Conservation (phyloP, 2,888 invertebrate species). For the Apamea crenata region DNA sequence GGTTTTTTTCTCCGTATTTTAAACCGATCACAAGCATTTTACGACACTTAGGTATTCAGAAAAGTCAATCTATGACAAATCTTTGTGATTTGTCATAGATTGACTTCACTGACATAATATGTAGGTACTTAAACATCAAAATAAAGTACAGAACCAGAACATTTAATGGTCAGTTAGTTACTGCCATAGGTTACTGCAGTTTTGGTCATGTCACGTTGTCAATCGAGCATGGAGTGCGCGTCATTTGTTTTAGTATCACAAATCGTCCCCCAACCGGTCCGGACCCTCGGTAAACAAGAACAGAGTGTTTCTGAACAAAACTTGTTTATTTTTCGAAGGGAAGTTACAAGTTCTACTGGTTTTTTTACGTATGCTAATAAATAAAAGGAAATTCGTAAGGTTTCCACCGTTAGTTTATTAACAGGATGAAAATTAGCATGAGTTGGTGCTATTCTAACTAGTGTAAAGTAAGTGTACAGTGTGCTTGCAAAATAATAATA, state of each 20-base stretch:
- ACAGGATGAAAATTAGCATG: not conserved
- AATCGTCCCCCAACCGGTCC: constrained; percentile 76
- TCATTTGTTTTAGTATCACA: constrained; percentile 86
- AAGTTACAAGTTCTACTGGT: constrained; percentile 13
- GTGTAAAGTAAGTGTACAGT: not conserved
- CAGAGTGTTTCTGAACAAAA: constrained; percentile 84
- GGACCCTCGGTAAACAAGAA: constrained; percentile 80
- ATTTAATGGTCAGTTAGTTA: constrained; percentile 58
- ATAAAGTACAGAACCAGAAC: constrained; percentile 18
- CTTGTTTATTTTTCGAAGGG: constrained; percentile 51
- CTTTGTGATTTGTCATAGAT: too few species aligned
- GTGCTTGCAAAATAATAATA: not conserved
- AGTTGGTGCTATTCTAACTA: not conserved
- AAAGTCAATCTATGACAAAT: not conserved
- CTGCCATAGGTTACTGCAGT: constrained; percentile 65
- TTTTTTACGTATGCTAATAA: constrained; percentile 33
- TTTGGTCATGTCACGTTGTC: constrained; percentile 72
- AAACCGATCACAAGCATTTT: not conserved
- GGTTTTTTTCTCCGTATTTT: not conserved
- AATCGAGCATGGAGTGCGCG: constrained; percentile 79
- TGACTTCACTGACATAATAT: too few species aligned
- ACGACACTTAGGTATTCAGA: not conserved
- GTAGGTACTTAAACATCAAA: not conserved
- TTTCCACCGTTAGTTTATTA: not conserved
- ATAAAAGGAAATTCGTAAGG: constrained; percentile 4